Percentiles rank a stretch among this genome's conserved stretches.
These are phyloP conservation scores for Carpatolechia fugitivella DNA, from an alignment of 2,888 invertebrate species.

Conservation along the genomic window DNA sequence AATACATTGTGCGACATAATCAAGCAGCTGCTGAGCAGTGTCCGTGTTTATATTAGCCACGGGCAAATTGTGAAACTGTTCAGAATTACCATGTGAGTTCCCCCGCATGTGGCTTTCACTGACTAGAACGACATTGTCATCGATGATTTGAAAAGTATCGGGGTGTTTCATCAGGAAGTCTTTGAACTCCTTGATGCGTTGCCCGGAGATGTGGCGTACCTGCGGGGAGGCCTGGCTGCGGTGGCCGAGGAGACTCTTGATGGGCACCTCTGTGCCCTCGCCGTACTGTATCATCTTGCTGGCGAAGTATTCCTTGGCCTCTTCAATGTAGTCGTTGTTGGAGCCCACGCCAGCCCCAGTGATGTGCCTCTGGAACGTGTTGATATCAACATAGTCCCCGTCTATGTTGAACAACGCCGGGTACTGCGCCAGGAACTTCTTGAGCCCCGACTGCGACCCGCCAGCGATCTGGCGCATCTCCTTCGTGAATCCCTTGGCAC, in stretches of 20 bases:
- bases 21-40: slow-evolving; percentile 88
- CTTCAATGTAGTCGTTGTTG: slow-evolving; percentile 94
- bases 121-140: slow-evolving; percentile 90
- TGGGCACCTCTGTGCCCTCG: slow-evolving; percentile 96
- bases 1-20: slow-evolving; percentile 90
- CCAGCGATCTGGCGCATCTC: slow-evolving; percentile 98
- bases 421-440: slow-evolving; percentile 97
- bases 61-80: slow-evolving; percentile 84
- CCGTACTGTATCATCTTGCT: slow-evolving; percentile 97
- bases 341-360: slow-evolving; percentile 81
- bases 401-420: slow-evolving; percentile 97
- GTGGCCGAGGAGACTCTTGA: slow-evolving; percentile 97
- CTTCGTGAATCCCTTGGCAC: slow-evolving; percentile 98
- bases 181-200: slow-evolving; percentile 95
- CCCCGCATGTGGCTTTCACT: slow-evolving; percentile 84
- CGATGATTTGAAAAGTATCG: slow-evolving; percentile 91
- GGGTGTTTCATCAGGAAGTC: slow-evolving; percentile 92
- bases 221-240: slow-evolving; percentile 97
- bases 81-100: slow-evolving; percentile 82
- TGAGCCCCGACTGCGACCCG: slow-evolving; percentile 96
- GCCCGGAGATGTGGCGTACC: slow-evolving; percentile 96
- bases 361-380: slow-evolving; percentile 84
- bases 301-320: slow-evolving; percentile 98
- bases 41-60: slow-evolving; percentile 90
- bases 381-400: slow-evolving; percentile 93